Base-by-base conservation (phyloP, 2,797 vertebrate species). In the Neoniphon sammara region DNA sequence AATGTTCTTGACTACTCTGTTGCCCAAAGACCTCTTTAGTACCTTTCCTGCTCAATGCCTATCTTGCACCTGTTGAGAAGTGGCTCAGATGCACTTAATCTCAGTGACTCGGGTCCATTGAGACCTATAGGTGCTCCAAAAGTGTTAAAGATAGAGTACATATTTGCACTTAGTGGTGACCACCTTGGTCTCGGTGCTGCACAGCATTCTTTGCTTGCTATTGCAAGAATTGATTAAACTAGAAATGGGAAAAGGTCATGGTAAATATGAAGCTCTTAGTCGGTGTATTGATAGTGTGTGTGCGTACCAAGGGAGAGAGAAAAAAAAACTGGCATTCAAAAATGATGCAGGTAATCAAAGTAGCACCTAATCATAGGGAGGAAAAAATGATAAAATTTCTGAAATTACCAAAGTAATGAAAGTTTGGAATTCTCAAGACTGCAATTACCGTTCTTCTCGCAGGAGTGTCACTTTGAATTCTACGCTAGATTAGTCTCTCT, bases 211-310 rank as follows among this genome's bases (percentile, higher is more conserved):
- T 73, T 75, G 75, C 61, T 80, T 85, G 49, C 66, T 80, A 70
- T 78, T 81, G 52, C 78, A 47, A 18, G 49, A 75, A 87, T 89
- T 85, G 85, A 89, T 89, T 88, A 78, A 66, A 64, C 77, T 82
- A 49, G 82, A 81, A 81, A 71, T 42, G 49, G 74, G 79, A 60
- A 89, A 87, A 91, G 85, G 89, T 88, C 80, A 80, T 4, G 11
- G 63, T 61, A 61, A 58, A 85, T 75, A 64, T 72, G 23, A 86
- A 59, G 75, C 84, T 85, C 81, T 84, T 82, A 66, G 67, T 52
- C 8, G 20, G 17, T 54, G 47, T 56, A 62, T 70, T 77, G 73
- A 76, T 44, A 61, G 44, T 55, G 53, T 42, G 53, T 42, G 47
- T 57, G 52, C 46, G 56, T 66, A 42, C 18, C 27, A 50, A 11